A percentile compares a stretch with the other conserved stretches of the same genome.
These are phyloP conservation scores for Cheumatopsyche charites DNA, from an alignment of 1,140 invertebrate genomes.

Conservation along the genomic window DNA sequence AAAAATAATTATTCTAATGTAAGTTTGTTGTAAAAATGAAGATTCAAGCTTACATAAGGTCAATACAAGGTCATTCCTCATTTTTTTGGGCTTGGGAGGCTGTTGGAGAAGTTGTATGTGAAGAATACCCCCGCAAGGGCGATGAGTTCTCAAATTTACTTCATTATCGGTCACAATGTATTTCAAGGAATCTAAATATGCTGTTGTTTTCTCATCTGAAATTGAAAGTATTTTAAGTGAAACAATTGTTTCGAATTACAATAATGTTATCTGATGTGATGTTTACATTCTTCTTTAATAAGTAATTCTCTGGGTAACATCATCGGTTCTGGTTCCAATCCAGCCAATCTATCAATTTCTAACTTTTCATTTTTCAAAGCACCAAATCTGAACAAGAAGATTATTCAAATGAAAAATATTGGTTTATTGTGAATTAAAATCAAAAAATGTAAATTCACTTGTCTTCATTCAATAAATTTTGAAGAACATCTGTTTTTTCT, in stretches of 20 bases:
- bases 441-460: constrained; percentile 49
- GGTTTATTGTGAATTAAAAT: neutral
- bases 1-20: neutral
- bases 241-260: neutral
- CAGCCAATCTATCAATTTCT: constrained; percentile 54
- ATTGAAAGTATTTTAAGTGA: constrained; percentile 34
- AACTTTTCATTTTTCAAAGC: constrained; percentile 56
- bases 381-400: constrained; percentile 51
- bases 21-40: neutral
- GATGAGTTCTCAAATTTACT: constrained; percentile 54
- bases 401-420: neutral
- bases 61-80: constrained; percentile 50
- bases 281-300: constrained; percentile 53
- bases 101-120: constrained; percentile 55
- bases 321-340: constrained; percentile 53
- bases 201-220: constrained; percentile 53
- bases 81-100: constrained; percentile 55
- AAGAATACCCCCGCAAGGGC: constrained; percentile 55
- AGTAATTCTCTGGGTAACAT: constrained; percentile 54
- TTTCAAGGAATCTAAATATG: constrained; percentile 53
- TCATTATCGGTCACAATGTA: constrained; percentile 51
- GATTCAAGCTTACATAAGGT: constrained; percentile 53
- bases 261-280: neutral
- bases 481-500: constrained; percentile 53
- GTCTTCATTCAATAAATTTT: constrained; percentile 54